Conservation (phyloP, 2,797 vertebrate genomes). For the Poecilia picta region DNA sequence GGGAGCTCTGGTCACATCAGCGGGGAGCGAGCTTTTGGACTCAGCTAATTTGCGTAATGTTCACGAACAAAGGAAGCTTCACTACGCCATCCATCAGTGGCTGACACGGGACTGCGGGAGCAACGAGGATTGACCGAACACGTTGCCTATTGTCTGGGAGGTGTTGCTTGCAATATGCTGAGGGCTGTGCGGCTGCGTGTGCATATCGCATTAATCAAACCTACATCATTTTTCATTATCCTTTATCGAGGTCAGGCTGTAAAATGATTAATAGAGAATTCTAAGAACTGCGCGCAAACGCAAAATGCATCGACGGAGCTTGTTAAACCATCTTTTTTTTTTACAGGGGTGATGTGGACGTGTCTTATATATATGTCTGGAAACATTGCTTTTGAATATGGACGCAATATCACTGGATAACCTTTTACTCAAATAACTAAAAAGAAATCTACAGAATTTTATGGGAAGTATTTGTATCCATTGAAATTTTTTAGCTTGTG, state of each 20-base stretch:
- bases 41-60: constrained; percentile 63
- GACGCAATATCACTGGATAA: neutral
- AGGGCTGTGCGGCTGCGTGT: constrained; percentile 32
- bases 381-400: neutral
- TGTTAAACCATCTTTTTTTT: neutral
- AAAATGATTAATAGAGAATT: neutral
- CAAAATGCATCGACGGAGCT: neutral
- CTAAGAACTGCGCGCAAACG: neutral
- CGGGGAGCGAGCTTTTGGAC: constrained; percentile 40
- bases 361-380: neutral
- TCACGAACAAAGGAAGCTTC: constrained; percentile 53
- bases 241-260: neutral
- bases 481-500: neutral
- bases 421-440: neutral
- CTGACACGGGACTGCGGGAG: constrained; percentile 45
- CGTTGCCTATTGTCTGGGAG: constrained; percentile 35
- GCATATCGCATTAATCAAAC: constrained; percentile 24
- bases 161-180: constrained; percentile 16
- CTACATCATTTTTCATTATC: constrained; percentile 22
- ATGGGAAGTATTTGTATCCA: neutral
- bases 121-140: constrained; percentile 44
- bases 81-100: constrained; percentile 63
- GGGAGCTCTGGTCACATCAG: constrained; percentile 44
- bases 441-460: neutral
- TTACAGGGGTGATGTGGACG: neutral